Conservation (phyloP, 1,140 invertebrate species). For the Ostrea denselamellosa region DNA sequence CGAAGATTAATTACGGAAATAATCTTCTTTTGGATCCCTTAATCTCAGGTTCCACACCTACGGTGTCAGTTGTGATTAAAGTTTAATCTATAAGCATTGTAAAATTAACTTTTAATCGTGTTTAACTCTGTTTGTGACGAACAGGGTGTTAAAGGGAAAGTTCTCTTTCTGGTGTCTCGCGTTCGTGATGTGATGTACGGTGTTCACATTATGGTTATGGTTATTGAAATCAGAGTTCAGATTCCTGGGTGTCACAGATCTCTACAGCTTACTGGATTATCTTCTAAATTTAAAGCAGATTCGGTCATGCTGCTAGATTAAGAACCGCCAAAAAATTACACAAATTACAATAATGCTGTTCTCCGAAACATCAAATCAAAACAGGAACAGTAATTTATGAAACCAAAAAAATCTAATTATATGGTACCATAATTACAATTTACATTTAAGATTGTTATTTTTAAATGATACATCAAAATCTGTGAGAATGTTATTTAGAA, state of each 20-base stretch:
- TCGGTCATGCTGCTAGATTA: background rate
- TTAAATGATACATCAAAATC: too few species aligned
- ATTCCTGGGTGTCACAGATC: constrained; percentile 10
- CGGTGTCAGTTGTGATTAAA: constrained; percentile 20
- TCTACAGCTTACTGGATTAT: background rate
- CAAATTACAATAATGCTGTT: too few species aligned
- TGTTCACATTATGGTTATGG: background rate
- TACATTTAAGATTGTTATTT: too few species aligned
- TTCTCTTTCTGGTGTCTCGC: background rate
- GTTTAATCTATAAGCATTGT: constrained; percentile 36
- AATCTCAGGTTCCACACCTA: background rate
- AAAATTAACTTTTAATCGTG: constrained; percentile 35
- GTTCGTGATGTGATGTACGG: background rate
- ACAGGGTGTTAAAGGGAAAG: background rate
- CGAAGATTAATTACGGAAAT: constrained; percentile 34
- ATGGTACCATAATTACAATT: too few species aligned
- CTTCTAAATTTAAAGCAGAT: background rate
- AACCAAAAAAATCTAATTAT: too few species aligned
- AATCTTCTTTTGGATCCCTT: background rate
- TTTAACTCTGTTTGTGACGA: constrained; percentile 11
- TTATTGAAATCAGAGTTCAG: background rate
- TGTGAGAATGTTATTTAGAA: too few species aligned
- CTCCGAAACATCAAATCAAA: too few species aligned
- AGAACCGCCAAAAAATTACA: background rate
- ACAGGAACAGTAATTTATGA: too few species aligned